Base-by-base conservation (phyloP, 2,888 invertebrate genomes). In the Acleris literana region DNA sequence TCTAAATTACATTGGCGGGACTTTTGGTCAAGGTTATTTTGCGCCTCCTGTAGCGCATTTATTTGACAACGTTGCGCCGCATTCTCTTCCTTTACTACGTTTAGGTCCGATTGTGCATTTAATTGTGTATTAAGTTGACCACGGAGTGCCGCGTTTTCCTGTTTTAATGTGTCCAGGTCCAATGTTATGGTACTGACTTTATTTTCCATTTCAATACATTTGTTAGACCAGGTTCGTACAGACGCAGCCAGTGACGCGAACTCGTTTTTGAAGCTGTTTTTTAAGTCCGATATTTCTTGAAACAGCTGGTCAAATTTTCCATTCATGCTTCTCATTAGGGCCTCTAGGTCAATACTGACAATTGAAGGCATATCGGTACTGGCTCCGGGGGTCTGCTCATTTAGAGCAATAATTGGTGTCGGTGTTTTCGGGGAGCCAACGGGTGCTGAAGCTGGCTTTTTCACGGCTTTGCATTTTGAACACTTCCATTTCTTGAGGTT, bases 11-110 rank as follows among this genome's bases (percentile, higher is more conserved):
- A 54, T 9, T 22, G 3, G 13, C 63, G 16, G 13, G 63, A 22
- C n/a, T 49, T 54, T 55, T 63, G 63, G 5, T 63, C 63, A 17
- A 48, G n/a, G 18, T 63, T 55, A 18, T 61, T 53, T 17, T 54
- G 25, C 25, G 25, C 25, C 13, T 18, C 52, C 18, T n/a, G 13
- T 52, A 18, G 5, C 13, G 52, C 20, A 17, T 17, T 13, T 20
- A 18, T n/a, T 18, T n/a, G 13, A 16, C 13, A 13, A 13, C 20
- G 20, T 16, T 6, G 17, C 13, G 17, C 20, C 13, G 20, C 20
- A 18, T 52, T 52, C 13, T 18, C 17, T 25, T 25, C 25, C 25
- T 25, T 25, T 5, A 25, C 5, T 25, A 25, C 25, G 25, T 25
- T 25, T 25, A 25, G 25, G 25, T 25, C 25, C 25, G 25, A 25